Evolutionary conservation across 2,888 invertebrate species (phyloP), one percentile per base, ranked within the genome.

Genomic region (Auanema freiburgensis): DNA sequence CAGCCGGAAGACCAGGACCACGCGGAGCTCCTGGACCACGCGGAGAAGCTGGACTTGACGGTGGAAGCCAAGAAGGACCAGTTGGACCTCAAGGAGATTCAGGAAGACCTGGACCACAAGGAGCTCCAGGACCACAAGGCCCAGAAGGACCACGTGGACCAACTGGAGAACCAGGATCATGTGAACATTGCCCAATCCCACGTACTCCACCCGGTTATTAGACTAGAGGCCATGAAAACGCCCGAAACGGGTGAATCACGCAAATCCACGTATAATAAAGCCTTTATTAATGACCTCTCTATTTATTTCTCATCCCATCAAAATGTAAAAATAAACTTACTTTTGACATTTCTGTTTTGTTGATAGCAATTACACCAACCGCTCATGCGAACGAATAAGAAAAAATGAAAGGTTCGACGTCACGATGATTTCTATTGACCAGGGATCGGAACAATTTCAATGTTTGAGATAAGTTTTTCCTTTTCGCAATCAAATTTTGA

Each of bases 151-250:
- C 66, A 52, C 66, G 65, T 56, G 72, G 75, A 63, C 63, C 65
- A 46, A 57, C 60, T 43, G 71, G 72, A 67, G 70, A 67, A 33
- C 64, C 58, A 56, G 70, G 70, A 59, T 61, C 64, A 25, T 73
- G 73, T 53, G 73, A 73, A 49, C 71, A 75, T 56, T 76, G 76
- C 59, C 77, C 77, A 57, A 63, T 71, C 40, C 78, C 78, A 57
- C 65, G 78, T 57, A 78, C 78, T 33, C 77, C 78, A 46, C 78
- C 78, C 59, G 78, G 78, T 59, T 78, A 78, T 70, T 78, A 74
- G 69, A 70, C 63, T 14, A 6, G 23, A 58, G 25, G 16, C 12
- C 44, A 53, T 10, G 8, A n/a, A 25, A 50, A 57, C 57, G 56
- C 56, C 52, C 52, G 23, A 23, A n/a, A 16, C 18, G 52, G 52